Evolutionary conservation across 1,140 invertebrate genomes (phyloP).

Genomic region (Aricia agestis): DNA sequence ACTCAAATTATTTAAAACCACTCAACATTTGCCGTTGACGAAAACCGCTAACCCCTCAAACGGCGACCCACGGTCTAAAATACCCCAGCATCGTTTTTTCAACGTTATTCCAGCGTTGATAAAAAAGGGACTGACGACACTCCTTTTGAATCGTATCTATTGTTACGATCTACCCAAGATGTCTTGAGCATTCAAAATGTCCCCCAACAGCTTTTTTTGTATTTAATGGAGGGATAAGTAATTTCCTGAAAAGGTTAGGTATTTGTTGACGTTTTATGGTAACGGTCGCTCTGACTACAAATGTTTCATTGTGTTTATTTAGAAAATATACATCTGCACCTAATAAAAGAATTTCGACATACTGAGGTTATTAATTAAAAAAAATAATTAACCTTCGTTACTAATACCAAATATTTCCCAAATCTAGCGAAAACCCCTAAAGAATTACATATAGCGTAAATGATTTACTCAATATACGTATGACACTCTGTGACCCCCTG

Average conservation of each 20-base stretch:
- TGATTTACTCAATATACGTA: background rate
- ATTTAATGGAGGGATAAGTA: slow-evolving; percentile 42
- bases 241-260: slow-evolving; percentile 40
- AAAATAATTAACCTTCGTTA: too few species aligned
- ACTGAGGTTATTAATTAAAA: too few species aligned
- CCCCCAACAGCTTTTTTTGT: slow-evolving; percentile 43
- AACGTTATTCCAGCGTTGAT: slow-evolving; percentile 38
- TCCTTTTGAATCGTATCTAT: slow-evolving; percentile 58
- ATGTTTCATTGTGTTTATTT: background rate
- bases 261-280: slow-evolving; percentile 12
- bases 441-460: background rate
- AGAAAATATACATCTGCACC: too few species aligned
- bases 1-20: slow-evolving; percentile 55
- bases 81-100: slow-evolving; percentile 18
- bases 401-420: too few species aligned
- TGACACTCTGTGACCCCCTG: background rate
- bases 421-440: too few species aligned
- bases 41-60: slow-evolving; percentile 24
- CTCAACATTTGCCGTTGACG: slow-evolving; percentile 12
- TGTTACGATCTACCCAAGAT: slow-evolving; percentile 58
- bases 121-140: slow-evolving; percentile 62
- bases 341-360: too few species aligned
- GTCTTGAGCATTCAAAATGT: slow-evolving; percentile 54
- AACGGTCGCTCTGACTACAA: background rate
- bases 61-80: slow-evolving; percentile 25